Evolutionary conservation across 2,888 invertebrate genomes (phyloP).

Genomic region (Chorisops tibialis): DNA sequence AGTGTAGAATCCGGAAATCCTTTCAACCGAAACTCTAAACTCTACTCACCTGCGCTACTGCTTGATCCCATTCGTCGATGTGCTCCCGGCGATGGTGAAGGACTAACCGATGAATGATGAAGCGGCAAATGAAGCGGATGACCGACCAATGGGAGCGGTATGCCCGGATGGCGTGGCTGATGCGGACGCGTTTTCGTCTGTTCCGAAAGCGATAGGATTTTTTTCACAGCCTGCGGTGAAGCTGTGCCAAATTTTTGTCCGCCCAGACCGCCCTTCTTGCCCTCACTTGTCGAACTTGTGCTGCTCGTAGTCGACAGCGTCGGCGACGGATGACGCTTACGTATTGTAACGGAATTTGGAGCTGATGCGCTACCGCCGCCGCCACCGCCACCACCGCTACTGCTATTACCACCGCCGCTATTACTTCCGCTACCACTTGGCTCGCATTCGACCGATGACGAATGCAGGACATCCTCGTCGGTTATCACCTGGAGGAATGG

Average conservation of each 20-base stretch:
- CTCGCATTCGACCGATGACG: constrained; percentile 88
- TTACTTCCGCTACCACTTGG: constrained; percentile 51
- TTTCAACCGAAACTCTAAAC: no score
- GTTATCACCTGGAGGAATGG: constrained; percentile 60
- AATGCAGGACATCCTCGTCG: constrained; percentile 86
- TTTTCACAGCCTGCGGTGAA: constrained; percentile 95
- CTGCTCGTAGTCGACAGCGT: constrained; percentile 90
- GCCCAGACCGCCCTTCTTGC: constrained; percentile 54
- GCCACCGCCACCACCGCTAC: constrained; percentile 49
- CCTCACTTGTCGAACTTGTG: constrained; percentile 82
- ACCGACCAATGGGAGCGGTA: constrained; percentile 60
- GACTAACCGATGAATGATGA: constrained; percentile 39
- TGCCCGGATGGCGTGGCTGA: constrained; percentile 69
- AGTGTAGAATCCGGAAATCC: no score
- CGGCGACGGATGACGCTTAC: constrained; percentile 87
- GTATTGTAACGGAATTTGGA: constrained; percentile 55
- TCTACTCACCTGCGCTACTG: constrained; percentile 44
- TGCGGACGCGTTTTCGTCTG: constrained; percentile 84
- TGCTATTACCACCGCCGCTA: constrained; percentile 41
- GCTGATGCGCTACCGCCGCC: constrained; percentile 58
- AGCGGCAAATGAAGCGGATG: constrained; percentile 41
- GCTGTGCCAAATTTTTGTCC: constrained; percentile 75
- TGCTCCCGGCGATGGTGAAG: constrained; percentile 55
- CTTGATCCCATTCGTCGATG: constrained; percentile 62
- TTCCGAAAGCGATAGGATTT: constrained; percentile 87